Evolutionary conservation across 2,888 invertebrate species (phyloP).

Genomic region (Drosophila neonasuta): DNA sequence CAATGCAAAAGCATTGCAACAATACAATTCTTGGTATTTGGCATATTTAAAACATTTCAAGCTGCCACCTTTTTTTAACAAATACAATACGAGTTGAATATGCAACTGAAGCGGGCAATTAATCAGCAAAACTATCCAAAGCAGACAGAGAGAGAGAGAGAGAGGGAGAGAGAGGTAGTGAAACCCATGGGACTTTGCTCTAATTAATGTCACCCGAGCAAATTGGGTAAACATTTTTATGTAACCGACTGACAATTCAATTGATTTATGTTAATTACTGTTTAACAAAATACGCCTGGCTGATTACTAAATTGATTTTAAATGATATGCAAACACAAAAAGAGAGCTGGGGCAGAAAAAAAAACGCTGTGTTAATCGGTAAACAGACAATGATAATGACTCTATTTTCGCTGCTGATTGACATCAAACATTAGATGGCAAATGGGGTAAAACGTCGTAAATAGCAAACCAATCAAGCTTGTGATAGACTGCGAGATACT

Average conservation of each 20-base stretch:
- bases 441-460: conserved; percentile 9
- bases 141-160: neutral
- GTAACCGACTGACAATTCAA: conserved; percentile 52
- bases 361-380: conserved; percentile 32
- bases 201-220: conserved; percentile 33
- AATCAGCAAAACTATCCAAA: neutral
- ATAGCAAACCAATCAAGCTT: neutral
- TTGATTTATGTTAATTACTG: conserved; percentile 77
- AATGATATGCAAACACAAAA: conserved; percentile 63
- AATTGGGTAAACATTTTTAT: conserved; percentile 56
- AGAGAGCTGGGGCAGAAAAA: neutral
- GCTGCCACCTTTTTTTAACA: conserved; percentile 10
- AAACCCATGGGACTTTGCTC: conserved; percentile 5
- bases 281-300: conserved; percentile 63
- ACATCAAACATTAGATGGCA: conserved; percentile 40
- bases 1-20: conserved; percentile 6
- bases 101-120: conserved; percentile 4
- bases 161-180: neutral
- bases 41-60: conserved; percentile 21
- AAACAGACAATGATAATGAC: conserved; percentile 54
- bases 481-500: neutral
- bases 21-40: conserved; percentile 16
- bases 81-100: conserved; percentile 9
- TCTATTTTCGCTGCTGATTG: conserved; percentile 57
- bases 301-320: conserved; percentile 72